These are phyloP conservation scores for Orientallactaga sibirica DNA, from an alignment of 2,797 vertebrate genomes.

Conservation along the genomic window DNA sequence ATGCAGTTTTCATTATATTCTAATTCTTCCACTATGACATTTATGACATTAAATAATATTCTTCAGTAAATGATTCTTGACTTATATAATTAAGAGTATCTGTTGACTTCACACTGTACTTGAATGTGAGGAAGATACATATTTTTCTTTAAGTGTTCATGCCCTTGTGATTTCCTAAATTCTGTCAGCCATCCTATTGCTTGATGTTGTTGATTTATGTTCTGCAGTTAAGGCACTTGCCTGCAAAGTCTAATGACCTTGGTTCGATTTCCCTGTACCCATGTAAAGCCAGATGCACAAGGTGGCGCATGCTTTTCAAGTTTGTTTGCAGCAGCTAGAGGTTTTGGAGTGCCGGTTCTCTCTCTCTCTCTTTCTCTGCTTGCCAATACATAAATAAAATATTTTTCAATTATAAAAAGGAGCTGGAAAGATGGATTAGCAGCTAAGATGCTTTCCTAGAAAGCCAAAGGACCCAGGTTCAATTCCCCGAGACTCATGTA, in stretches of 20 bases:
- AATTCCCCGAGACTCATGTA: not conserved
- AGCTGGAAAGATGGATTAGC: too few species aligned
- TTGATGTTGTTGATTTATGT: conserved; percentile 22
- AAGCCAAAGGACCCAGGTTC: not conserved
- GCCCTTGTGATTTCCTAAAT: not conserved
- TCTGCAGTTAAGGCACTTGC: not conserved
- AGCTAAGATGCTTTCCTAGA: too few species aligned
- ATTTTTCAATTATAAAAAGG: too few species aligned
- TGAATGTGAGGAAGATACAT: not conserved
- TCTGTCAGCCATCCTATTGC: not conserved
- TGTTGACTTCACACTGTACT: not conserved
- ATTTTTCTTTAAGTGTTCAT: conserved; percentile 10
- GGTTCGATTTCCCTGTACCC: too few species aligned
- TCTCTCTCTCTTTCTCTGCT: too few species aligned
- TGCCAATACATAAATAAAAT: too few species aligned
- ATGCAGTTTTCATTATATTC: conserved; percentile 3
- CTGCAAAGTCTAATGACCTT: too few species aligned
- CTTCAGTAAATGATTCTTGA: not conserved
- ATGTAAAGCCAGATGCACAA: too few species aligned
- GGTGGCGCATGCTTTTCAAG: too few species aligned
- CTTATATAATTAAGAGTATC: not conserved
- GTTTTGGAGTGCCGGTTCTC: too few species aligned
- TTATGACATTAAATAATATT: conserved; percentile 26
- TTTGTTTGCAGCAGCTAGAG: too few species aligned
- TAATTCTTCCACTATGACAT: not conserved